Percentiles rank a stretch among this genome's conserved stretches.
phyloP scores from a whole-genome alignment of 2,113 vertebrate species.

The Synchiropus splendidus region DNA sequence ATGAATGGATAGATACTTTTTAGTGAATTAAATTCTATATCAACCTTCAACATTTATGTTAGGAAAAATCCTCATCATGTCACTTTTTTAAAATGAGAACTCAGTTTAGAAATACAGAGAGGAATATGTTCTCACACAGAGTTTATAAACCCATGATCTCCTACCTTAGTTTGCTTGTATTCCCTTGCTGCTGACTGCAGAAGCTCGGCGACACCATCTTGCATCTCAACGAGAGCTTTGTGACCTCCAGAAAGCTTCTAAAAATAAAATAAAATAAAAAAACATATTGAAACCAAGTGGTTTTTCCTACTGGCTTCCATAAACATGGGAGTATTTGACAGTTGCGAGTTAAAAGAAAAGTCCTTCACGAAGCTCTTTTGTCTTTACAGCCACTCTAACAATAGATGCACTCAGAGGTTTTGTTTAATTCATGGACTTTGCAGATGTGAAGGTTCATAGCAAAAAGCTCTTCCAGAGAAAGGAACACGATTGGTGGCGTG shows the following conservation, averaged over 20 bases:
- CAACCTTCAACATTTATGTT: no score
- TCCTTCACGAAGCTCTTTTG: slow-evolving; percentile 1
- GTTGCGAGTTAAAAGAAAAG: slow-evolving; percentile 7
- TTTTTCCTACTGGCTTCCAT: no score
- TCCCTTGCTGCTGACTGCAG: slow-evolving; percentile 76
- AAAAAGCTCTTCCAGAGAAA: slow-evolving; percentile 10
- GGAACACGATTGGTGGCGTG: slow-evolving; percentile 5
- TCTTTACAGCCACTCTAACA: slow-evolving; percentile 13
- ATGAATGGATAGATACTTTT: no score
- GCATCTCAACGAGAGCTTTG: slow-evolving; percentile 97
- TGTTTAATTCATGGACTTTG: slow-evolving; percentile 47
- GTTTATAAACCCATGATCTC: no score
- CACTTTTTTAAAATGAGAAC: no score
- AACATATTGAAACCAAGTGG: no score
- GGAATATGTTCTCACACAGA: background rate
- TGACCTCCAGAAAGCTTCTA: slow-evolving; percentile 94
- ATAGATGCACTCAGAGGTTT: slow-evolving; percentile 35
- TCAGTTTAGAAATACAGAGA: background rate
- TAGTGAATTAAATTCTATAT: no score
- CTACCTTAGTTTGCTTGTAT: slow-evolving; percentile 78
- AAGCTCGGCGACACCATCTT: slow-evolving; percentile 81
- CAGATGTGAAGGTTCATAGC: slow-evolving; percentile 4
- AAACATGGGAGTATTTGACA: slow-evolving; percentile 4
- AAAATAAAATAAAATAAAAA: slow-evolving; percentile 36
- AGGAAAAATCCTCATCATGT: no score